phyloP scores from a whole-genome alignment of 2,113 vertebrate genomes.

The Melanocharis versteri region DNA sequence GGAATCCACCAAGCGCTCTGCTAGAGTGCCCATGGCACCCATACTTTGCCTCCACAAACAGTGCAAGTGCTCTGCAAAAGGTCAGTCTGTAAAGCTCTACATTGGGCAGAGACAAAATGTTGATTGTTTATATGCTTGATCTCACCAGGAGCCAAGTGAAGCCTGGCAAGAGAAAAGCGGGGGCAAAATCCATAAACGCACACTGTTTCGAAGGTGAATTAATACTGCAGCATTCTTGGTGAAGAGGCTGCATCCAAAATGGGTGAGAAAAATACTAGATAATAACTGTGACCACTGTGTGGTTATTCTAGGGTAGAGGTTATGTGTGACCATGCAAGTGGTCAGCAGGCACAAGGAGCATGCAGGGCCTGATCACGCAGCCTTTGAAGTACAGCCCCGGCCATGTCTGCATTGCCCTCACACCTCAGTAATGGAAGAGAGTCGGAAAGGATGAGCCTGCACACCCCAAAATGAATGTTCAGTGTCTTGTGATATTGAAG shows the following conservation, averaged over 20 bases:
- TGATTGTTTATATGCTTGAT: background rate
- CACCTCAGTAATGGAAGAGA: background rate
- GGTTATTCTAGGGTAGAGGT: background rate
- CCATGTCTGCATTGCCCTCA: background rate
- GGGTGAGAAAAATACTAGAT: background rate
- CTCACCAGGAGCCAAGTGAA: background rate
- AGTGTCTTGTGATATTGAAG: background rate
- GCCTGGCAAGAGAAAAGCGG: background rate
- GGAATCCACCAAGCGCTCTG: background rate
- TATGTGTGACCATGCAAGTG: background rate
- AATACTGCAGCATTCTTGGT: background rate
- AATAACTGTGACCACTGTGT: background rate
- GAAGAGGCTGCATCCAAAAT: background rate
- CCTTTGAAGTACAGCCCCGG: background rate
- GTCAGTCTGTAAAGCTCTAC: background rate
- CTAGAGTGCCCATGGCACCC: background rate
- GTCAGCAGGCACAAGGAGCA: background rate
- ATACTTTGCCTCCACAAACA: background rate
- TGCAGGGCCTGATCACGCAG: background rate
- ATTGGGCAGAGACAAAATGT: background rate
- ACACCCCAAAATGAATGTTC: background rate
- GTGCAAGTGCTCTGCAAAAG: background rate
- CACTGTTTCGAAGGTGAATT: background rate
- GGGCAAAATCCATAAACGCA: background rate
- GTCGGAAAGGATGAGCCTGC: background rate